Conservation (phyloP, 2,888 invertebrate species). For the Heliconius hortense region DNA sequence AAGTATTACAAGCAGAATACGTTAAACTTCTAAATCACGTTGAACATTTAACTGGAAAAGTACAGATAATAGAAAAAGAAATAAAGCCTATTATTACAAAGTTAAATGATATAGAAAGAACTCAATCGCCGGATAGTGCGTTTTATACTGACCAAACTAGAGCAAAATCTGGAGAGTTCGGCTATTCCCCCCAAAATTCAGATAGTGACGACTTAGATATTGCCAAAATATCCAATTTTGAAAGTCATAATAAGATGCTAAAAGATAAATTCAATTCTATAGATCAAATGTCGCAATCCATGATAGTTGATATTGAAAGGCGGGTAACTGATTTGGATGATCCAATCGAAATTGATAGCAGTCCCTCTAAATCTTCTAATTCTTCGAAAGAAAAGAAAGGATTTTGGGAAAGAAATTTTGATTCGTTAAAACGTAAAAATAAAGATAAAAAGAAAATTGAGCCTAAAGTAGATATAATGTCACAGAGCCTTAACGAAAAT, state of each 20-base stretch:
- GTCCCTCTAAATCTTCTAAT: slow-evolving; percentile 71
- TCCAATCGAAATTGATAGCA: slow-evolving; percentile 52
- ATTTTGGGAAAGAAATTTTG: slow-evolving; percentile 80
- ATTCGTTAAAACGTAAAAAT: slow-evolving; percentile 72
- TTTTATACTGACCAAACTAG: slow-evolving; percentile 82
- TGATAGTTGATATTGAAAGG: slow-evolving; percentile 76
- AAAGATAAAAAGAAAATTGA: slow-evolving; percentile 70
- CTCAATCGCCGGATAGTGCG: slow-evolving; percentile 74
- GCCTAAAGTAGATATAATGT: slow-evolving; percentile 73
- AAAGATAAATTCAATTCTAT: slow-evolving; percentile 78
- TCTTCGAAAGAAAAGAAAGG: slow-evolving; percentile 77
- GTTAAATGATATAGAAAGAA: slow-evolving; percentile 70
- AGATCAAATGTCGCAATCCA: slow-evolving; percentile 79
- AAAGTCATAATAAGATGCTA: slow-evolving; percentile 69
- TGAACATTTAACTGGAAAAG: slow-evolving; percentile 85
- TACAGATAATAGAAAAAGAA: slow-evolving; percentile 85
- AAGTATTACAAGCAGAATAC: slow-evolving; percentile 85
- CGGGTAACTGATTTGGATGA: slow-evolving; percentile 59
- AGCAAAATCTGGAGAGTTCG: slow-evolving; percentile 75
- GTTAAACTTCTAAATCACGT: slow-evolving; percentile 77
- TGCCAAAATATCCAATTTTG: slow-evolving; percentile 62
- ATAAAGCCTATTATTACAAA: slow-evolving; percentile 77
- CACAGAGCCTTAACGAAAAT: slow-evolving; percentile 80
- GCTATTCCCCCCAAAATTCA: slow-evolving; percentile 75
- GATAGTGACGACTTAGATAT: slow-evolving; percentile 75